Base-by-base conservation (phyloP, 2,113 vertebrate species). In the Lanius collurio region DNA sequence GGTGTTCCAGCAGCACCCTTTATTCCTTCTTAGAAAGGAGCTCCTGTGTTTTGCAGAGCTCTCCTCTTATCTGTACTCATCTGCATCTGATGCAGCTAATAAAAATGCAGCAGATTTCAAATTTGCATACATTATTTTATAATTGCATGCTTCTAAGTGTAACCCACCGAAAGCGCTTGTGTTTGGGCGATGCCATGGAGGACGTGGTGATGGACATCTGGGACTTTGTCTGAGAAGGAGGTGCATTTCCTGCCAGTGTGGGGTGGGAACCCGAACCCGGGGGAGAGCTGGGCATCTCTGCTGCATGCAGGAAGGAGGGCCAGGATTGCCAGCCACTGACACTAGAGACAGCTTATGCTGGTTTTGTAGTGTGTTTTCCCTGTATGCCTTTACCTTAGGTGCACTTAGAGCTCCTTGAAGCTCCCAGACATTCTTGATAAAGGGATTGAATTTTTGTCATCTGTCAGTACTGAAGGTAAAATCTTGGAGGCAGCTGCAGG, bases 81-180 rank as follows among this genome's bases (percentile, higher is more conserved):
- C 93, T 83, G 90, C 90, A 95, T 85, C 88, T 95, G 92, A 93
- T 89, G 76, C 41, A 37, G 15, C 93, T 81, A 18, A 90, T 91
- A 53, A 64, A 94, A 86, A 95, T 88, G 59, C 93, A 86, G 89
- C 78, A 86, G 75, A 75, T 77, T 90, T 49, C 60, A 23, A 4
- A 93, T 93, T 84, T 87, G 62, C 92, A 94, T 90, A 69, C 42
- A 44, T 88, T 93, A 90, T 56, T 78, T 78, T 52, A 2, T 90
- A 62, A 89, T 68, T 75, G 79, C 37, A 6, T 3, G 4, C 11
- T 8, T 70, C 60, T 44, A 30, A 24, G 20, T 33, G 44, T 28
- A 60, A 59, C 52, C 47, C 68, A 7, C 56, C 47, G 1, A 37
- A 41, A 26, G 15, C 1, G 0, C 57, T 85, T 33, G 50, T 56